These are phyloP conservation scores for Macrochelys suwanniensis DNA, from an alignment of 2,797 vertebrate genomes.

Conservation along the genomic window DNA sequence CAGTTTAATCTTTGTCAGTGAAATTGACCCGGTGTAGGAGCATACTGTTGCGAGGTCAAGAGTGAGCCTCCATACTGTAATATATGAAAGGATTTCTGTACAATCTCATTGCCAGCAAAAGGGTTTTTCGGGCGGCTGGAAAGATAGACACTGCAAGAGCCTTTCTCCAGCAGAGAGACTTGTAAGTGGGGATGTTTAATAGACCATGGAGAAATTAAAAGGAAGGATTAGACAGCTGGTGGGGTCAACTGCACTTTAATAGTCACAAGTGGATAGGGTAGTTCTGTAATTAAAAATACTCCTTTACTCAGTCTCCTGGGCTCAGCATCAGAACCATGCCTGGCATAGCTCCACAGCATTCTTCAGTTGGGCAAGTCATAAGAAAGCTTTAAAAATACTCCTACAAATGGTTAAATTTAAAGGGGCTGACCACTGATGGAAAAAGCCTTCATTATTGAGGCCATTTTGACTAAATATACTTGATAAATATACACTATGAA, in stretches of 20 bases:
- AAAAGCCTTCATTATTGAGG: not conserved
- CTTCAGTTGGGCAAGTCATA: not conserved
- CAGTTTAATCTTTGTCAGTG: constrained; percentile 67
- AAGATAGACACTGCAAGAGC: constrained; percentile 50
- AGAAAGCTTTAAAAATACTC: not conserved
- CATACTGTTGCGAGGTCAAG: constrained; percentile 25
- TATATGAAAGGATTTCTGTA: constrained; percentile 59
- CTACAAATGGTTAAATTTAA: not conserved
- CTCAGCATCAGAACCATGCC: rapidly evolving
- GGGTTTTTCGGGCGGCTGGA: not conserved
- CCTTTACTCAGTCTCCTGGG: not conserved
- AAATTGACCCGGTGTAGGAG: constrained; percentile 34
- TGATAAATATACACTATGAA: not conserved
- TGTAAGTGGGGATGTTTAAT: constrained; percentile 72
- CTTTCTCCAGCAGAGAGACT: constrained; percentile 64
- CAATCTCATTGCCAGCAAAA: not conserved
- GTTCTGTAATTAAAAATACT: constrained; percentile 68
- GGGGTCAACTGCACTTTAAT: constrained; percentile 62
- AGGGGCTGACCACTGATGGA: not conserved
- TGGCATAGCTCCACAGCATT: not conserved
- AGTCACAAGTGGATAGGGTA: constrained; percentile 52
- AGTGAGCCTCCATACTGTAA: not conserved
- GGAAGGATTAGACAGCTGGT: constrained; percentile 70
- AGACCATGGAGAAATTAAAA: constrained; percentile 75
- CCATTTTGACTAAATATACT: not conserved